A percentile compares a stretch with the other conserved stretches of the same genome.
These are phyloP conservation scores for Phragmatobia fuliginosa DNA, from an alignment of 2,888 invertebrate species.

Conservation along the genomic window DNA sequence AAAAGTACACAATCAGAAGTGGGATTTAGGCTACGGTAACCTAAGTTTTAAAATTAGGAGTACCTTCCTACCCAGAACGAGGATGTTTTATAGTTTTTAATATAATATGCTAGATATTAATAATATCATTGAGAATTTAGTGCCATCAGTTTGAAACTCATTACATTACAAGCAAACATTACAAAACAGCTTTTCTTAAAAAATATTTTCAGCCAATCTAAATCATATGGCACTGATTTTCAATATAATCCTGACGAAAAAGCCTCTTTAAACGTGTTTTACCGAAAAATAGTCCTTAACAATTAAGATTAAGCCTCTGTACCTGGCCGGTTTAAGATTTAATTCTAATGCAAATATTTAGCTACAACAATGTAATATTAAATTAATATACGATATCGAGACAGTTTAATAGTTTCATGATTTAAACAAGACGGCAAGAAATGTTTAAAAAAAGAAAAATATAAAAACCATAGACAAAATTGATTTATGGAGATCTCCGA, in stretches of 20 bases:
- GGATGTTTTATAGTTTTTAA: not conserved
- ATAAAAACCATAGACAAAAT: not conserved
- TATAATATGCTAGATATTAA: not conserved
- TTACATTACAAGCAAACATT: constrained; percentile 22
- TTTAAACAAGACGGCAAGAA: constrained; percentile 6
- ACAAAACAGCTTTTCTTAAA: constrained; percentile 5
- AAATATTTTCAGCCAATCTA: constrained; percentile 39
- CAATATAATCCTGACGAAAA: constrained; percentile 28
- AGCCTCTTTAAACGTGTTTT: constrained; percentile 37
- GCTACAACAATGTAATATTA: not conserved
- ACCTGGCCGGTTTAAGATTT: constrained; percentile 34
- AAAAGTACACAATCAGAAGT: no score
- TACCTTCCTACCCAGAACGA: not conserved
- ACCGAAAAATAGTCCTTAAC: constrained; percentile 36
- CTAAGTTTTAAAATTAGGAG: not conserved
- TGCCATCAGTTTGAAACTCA: not conserved
- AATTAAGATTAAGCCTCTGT: constrained; percentile 42
- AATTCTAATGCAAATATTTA: not conserved
- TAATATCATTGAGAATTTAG: not conserved
- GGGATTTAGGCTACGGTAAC: no score
- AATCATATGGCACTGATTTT: constrained; percentile 48
- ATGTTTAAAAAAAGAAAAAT: not conserved
- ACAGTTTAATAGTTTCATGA: constrained; percentile 6
- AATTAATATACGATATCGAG: not conserved
- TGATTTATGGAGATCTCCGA: not conserved